phyloP scores from a whole-genome alignment of 2,113 vertebrate genomes.

The Oriolus oriolus region DNA sequence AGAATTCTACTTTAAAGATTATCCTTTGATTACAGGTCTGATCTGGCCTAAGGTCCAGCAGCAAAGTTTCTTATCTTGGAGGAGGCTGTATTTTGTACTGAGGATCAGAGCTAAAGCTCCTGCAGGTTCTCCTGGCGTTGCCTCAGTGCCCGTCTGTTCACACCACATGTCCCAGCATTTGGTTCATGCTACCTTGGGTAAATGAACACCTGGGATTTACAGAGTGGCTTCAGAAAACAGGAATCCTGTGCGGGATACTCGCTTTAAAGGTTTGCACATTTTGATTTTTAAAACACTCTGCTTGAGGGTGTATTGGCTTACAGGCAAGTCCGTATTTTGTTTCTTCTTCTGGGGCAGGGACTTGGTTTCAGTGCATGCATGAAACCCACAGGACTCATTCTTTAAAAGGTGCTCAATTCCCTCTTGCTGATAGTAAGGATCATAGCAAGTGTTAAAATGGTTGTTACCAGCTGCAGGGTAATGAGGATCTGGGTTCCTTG shows the following conservation, averaged over 20 bases:
- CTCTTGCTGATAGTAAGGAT: neutral
- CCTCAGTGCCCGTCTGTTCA: neutral
- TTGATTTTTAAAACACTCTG: neutral
- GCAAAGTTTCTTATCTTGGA: neutral
- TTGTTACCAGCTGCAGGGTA: neutral
- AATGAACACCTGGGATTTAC: neutral
- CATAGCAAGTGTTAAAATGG: neutral
- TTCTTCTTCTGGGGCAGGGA: neutral
- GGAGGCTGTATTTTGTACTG: neutral
- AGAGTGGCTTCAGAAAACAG: neutral
- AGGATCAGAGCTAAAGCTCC: neutral
- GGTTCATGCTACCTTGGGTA: neutral
- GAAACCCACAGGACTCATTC: neutral
- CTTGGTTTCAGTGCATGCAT: neutral
- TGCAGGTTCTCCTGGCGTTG: neutral
- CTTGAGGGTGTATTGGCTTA: neutral
- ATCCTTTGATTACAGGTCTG: neutral
- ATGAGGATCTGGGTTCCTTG: neutral
- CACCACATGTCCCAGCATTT: neutral
- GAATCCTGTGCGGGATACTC: neutral
- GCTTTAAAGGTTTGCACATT: neutral
- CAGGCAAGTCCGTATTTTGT: accelerated
- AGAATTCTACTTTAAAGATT: neutral
- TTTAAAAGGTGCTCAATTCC: neutral
- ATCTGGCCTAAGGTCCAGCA: neutral